Conservation (phyloP, 2,113 vertebrate genomes). For the Gnathonemus longibarbis region DNA sequence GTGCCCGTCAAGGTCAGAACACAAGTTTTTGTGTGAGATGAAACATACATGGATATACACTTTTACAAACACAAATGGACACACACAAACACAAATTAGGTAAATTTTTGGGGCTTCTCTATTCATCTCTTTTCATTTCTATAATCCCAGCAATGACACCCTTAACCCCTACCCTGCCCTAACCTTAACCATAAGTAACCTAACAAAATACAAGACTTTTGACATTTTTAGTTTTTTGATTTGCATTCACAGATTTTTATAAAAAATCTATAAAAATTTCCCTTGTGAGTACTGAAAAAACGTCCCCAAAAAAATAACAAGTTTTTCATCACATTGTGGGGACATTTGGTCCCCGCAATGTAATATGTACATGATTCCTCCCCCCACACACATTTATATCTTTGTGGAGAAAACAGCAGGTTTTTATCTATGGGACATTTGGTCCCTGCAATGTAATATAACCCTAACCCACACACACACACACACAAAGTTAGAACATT, state of each 20-base stretch:
- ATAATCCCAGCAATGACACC: too few relatives aligned
- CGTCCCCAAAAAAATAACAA: too few relatives aligned
- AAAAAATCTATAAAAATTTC: too few relatives aligned
- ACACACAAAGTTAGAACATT: not conserved
- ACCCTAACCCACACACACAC: not conserved
- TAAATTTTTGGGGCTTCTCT: not conserved
- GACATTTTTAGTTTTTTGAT: not conserved
- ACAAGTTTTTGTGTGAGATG: slow-evolving; percentile 1
- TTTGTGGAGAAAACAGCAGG: too few relatives aligned
- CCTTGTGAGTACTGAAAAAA: not conserved
- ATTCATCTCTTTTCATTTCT: too few relatives aligned
- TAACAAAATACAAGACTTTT: not conserved
- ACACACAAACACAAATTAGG: not conserved
- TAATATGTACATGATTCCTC: too few relatives aligned
- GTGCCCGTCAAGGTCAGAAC: slow-evolving; percentile 23
- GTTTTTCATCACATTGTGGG: not conserved
- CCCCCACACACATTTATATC: too few relatives aligned
- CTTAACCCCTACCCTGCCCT: not conserved
- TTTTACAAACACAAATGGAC: not conserved
- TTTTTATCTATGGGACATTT: too few relatives aligned
- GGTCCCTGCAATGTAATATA: too few relatives aligned
- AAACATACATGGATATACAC: not conserved
- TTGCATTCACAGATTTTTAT: not conserved
- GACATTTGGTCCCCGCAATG: too few relatives aligned
- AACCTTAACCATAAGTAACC: not conserved